Base-by-base conservation (phyloP, 1,140 invertebrate species). In the Rhagoletis pomonella region DNA sequence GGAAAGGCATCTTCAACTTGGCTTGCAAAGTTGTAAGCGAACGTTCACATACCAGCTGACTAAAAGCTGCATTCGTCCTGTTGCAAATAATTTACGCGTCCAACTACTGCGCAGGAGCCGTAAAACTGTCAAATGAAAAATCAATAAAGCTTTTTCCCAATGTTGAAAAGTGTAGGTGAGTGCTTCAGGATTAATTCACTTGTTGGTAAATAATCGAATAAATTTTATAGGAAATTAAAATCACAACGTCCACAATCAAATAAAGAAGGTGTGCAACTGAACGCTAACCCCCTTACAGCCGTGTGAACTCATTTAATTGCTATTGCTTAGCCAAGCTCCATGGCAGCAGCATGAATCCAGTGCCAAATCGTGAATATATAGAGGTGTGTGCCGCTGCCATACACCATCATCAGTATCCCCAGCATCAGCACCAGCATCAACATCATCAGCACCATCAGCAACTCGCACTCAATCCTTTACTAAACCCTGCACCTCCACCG, bases 71-170 rank as follows among this genome's bases (percentile, higher is more conserved):
- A 14, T 81, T 50, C 2, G 19, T 81, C 73, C 50, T 55, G 17
- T 55, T 81, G 50, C 47, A 81, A 81, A 81, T 81, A 19, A 19
- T 50, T 81, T n/a, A 9, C 19, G 47, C 73, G 6, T n/a, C n/a
- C 17, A 5, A 7, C 6, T n/a, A 81, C 10, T 96, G 85, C 97
- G 93, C 29, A 98, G 92, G 50, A 95, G 94, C 10, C 95, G 94
- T 89, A 98, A 3, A 85, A 60, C 5, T 98, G 96, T 94, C 96
- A 96, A 93, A 97, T 97, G 1, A 96, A 95, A 86, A 86, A 86
- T 86, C 86, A 42, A 86, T 86, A 69, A 86, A 44, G 62, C 50
- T 86, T 60, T 87, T 50, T 65, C 64, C 42, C 39, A 12, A 19
- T 9, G 58, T 50, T 14, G 39, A 87, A 62, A 58, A 65, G 64